These are phyloP conservation scores for Nomada fabriciana DNA, from an alignment of 2,888 invertebrate genomes.

Conservation along the genomic window DNA sequence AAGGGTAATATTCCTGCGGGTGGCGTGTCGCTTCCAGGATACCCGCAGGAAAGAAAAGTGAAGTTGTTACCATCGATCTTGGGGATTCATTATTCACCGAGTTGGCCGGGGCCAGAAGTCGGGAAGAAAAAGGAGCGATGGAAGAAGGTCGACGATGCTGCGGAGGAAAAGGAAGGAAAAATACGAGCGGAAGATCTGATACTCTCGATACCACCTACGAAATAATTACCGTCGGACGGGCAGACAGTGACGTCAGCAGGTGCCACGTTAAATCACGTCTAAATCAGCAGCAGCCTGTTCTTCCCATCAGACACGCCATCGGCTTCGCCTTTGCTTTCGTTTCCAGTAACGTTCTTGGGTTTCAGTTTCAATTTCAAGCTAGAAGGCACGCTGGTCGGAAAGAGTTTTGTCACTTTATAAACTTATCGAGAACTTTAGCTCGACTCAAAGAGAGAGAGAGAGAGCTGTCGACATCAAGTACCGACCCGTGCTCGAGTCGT, in stretches of 20 bases:
- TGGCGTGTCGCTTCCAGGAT: conserved; percentile 17
- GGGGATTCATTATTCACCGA: conserved; percentile 58
- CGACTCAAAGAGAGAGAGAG: background rate
- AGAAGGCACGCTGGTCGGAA: background rate
- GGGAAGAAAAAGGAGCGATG: conserved; percentile 2
- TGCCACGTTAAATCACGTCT: background rate
- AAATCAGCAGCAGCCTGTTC: conserved; percentile 10
- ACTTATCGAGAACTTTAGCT: conserved; percentile 6
- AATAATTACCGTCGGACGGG: conserved; percentile 35
- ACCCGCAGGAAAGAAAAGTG: conserved; percentile 42
- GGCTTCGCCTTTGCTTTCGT: background rate
- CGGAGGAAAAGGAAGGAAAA: background rate
- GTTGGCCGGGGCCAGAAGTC: conserved; percentile 26
- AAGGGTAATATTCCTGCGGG: conserved; percentile 34
- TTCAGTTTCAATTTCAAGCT: background rate
- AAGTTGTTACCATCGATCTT: conserved; percentile 56
- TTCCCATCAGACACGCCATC: background rate
- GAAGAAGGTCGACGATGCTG: background rate
- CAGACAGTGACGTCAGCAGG: conserved; percentile 34
- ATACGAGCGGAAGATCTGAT: background rate
- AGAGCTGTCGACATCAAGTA: background rate
- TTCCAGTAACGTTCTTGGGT: conserved; percentile 4
- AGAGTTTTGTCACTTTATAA: conserved; percentile 4
- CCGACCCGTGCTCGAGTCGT: background rate
- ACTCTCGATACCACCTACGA: conserved; percentile 11